Conservation (phyloP, 2,797 vertebrate species). For the Silurus lanzhouensis region DNA sequence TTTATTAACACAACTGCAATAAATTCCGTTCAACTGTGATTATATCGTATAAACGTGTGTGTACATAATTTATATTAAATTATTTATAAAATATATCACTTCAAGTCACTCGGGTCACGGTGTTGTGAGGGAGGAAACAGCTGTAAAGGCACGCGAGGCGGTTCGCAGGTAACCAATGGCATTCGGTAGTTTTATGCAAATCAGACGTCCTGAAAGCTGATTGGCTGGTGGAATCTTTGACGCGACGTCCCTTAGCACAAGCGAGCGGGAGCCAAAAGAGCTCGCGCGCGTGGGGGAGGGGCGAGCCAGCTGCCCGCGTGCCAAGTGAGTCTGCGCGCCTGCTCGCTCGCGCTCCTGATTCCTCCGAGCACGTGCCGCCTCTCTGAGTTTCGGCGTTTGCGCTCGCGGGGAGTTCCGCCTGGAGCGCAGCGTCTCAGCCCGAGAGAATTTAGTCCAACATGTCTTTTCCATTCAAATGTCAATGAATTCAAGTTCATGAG, state of each 20-base stretch:
- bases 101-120: neutral
- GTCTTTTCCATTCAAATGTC: neutral
- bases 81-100: no score
- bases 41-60: neutral
- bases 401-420: slow-evolving; percentile 42
- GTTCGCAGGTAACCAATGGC: slow-evolving; percentile 77
- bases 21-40: neutral
- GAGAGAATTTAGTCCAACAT: neutral
- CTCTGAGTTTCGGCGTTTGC: slow-evolving; percentile 66
- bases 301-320: slow-evolving; percentile 74
- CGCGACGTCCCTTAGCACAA: slow-evolving; percentile 75
- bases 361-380: slow-evolving; percentile 80
- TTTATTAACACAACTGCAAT: neutral
- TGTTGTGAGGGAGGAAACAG: slow-evolving; percentile 49
- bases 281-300: slow-evolving; percentile 41
- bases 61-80: neutral
- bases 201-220: slow-evolving; percentile 56
- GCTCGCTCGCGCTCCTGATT: slow-evolving; percentile 65
- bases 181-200: slow-evolving; percentile 68
- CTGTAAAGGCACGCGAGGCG: slow-evolving; percentile 84
- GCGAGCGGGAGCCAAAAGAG: slow-evolving; percentile 62
- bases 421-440: neutral
- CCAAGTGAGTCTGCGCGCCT: slow-evolving; percentile 68
- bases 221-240: slow-evolving; percentile 71
- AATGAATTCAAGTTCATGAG: no score